A percentile compares a stretch with the other conserved stretches of the same genome.
These are phyloP conservation scores for Apodemia zela DNA, from an alignment of 2,888 invertebrate species.

Conservation along the genomic window DNA sequence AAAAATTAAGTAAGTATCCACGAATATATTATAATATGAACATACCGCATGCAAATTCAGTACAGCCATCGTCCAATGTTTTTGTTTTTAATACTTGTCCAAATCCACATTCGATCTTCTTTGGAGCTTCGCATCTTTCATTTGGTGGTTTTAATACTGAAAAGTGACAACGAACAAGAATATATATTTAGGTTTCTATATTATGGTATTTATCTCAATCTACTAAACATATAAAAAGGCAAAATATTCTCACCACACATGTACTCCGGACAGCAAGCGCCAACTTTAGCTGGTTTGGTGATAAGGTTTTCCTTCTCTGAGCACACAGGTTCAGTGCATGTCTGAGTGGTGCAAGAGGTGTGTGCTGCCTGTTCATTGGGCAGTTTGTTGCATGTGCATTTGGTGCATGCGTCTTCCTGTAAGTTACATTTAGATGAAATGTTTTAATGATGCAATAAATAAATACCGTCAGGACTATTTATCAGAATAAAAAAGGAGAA, in stretches of 20 bases:
- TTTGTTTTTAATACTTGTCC: conserved; percentile 86
- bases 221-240: not conserved
- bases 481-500: too few species aligned
- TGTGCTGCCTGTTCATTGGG: conserved; percentile 48
- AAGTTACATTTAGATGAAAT: conserved; percentile 28
- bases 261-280: conserved; percentile 86
- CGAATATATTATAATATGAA: too few species aligned
- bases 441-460: too few species aligned
- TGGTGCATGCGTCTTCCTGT: conserved; percentile 87
- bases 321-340: conserved; percentile 82
- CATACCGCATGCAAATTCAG: conserved; percentile 86
- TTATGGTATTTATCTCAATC: not conserved
- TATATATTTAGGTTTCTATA: too few species aligned
- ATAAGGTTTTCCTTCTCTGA: conserved; percentile 73
- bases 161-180: not conserved
- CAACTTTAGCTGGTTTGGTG: conserved; percentile 71
- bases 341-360: conserved; percentile 83
- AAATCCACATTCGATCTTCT: conserved; percentile 84
- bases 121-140: conserved; percentile 81
- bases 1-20: not conserved
- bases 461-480: too few species aligned
- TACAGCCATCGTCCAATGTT: conserved; percentile 83
- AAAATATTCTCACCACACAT: conserved; percentile 78
- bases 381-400: conserved; percentile 83
- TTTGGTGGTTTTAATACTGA: conserved; percentile 72